Base-by-base conservation (phyloP, 2,797 vertebrate species). In the Nyctibius grandis region DNA sequence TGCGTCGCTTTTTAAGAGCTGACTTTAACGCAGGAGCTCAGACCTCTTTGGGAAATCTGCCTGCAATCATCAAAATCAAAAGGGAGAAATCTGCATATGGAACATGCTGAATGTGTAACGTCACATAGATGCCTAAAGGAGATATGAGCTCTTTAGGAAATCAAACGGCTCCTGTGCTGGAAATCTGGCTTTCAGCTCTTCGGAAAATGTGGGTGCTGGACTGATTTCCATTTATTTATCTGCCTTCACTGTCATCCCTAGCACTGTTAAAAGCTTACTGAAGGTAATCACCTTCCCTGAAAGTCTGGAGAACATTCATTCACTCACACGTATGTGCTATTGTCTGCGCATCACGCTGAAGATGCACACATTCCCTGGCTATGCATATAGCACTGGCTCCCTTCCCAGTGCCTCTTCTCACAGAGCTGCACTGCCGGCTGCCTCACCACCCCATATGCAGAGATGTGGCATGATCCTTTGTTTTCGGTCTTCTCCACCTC, bases 271-370 rank as follows among this genome's bases (percentile, higher is more conserved):
- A 81, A 78, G 12, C 48, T 67, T n/a, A 29, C 17, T 13, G 12
- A 79, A 92, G 20, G 17, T 23, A 48, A 36, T 28, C 14, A 40
- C 33, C 50, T 77, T 64, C 57, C 31, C 28, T 38, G 53, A 85
- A 72, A 72, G 50, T 28, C 53, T 38, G 48, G 48, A 69, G n/a
- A 57, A 11, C 51, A 7, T 61, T 57, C 5, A 47, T 79, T 85
- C 16, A 19, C 45, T 74, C 44, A 20, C 17, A 4, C 0, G 0
- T 4, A 15, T 50, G 34, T 50, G 65, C 34, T 38, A 7, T 11
- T 61, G 12, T 42, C 53, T 4, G 2, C 40, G 28, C 9, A 17
- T 50, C 31, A 21, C 51, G 20, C 6, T 44, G 77, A 69, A 84
- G 74, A 53, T 18, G 48, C 15, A 15, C 1, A 2, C 1, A 4